Evolutionary conservation across 2,888 invertebrate genomes (phyloP), one percentile per base, ranked within the genome.

Genomic region (Campoletis raptor): DNA sequence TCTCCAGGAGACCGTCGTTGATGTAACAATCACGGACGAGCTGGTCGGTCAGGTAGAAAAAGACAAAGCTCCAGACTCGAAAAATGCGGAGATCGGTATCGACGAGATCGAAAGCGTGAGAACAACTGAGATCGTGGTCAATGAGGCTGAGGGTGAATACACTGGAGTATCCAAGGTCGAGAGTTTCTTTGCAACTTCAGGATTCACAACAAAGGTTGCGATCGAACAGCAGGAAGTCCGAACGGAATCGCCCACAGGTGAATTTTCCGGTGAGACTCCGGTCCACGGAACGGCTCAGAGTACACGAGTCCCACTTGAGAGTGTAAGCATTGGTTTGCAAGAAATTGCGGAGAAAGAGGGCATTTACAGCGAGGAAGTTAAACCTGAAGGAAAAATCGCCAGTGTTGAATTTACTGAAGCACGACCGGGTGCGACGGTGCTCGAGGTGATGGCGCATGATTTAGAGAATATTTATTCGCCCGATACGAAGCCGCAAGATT

Each of bases 21-120:
- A 95, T 69, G 95, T 96, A 92, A 94, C 95, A n/a, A 89, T 95
- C 61, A 88, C 94, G n/a, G 94, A 93, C 66, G 97, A 97, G 93
- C 95, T 95, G 86, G 90, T 95, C 85, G 94, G 94, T 91, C 93
- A 94, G 45, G 94, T 95, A 54, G 91, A 91, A 72, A 89, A 93
- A 30, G 93, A 93, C 36, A 91, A 93, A 72, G 90, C 91, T 88
- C 95, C 95, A 0, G 94, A 94, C 21, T 88, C 89, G 4, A 95
- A 94, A 88, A 95, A 87, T 37, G 96, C 95, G 4, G 94, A 94
- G 57, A 81, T 95, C 2, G 92, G 90, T 77, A 85, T 95, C 72
- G 87, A 95, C 89, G 92, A 95, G 91, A 92, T 94, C 66, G 95
- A 95, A 92, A 94, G 95, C 81, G 86, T 96, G 37, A 93, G 94